Evolutionary conservation across 2,797 vertebrate genomes (phyloP).

Genomic region (Pelobates cultripes): DNA sequence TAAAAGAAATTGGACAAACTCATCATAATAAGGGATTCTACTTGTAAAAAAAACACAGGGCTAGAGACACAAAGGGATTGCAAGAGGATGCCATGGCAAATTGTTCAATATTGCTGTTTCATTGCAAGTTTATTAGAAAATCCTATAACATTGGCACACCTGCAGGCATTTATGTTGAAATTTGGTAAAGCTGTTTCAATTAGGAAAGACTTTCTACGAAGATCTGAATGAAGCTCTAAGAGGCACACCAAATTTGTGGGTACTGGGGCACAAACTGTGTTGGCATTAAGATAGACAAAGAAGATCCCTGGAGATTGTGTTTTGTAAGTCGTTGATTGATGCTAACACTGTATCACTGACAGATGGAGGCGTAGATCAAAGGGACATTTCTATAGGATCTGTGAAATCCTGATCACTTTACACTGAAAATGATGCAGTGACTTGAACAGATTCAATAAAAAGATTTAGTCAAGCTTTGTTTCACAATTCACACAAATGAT

Average conservation of each 20-base stretch:
- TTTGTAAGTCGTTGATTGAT: conserved; percentile 15
- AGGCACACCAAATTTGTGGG: background rate
- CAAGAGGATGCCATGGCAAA: too few relatives aligned
- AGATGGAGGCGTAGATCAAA: conserved; percentile 11
- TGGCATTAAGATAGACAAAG: conserved; percentile 14
- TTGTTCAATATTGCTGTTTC: too few relatives aligned
- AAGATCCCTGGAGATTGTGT: conserved; percentile 18
- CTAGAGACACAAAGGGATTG: too few relatives aligned
- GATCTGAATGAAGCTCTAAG: background rate
- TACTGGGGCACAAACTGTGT: background rate
- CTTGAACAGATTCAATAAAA: conserved; percentile 16
- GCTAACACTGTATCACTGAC: conserved; percentile 13
- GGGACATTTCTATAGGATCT: conserved; percentile 13
- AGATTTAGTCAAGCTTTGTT: conserved; percentile 19
- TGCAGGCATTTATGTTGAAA: too few relatives aligned
- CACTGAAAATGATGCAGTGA: conserved; percentile 16
- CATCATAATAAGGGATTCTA: too few relatives aligned
- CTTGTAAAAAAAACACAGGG: too few relatives aligned
- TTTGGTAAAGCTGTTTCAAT: too few relatives aligned
- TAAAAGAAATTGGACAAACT: too few relatives aligned
- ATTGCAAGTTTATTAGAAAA: too few relatives aligned
- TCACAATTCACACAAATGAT: conserved; percentile 23
- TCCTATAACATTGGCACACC: too few relatives aligned
- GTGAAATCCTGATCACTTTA: conserved; percentile 18
- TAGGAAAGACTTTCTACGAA: background rate